A percentile compares a stretch with the other conserved stretches of the same genome.
These are phyloP conservation scores for Neoitamus cyanurus DNA, from an alignment of 2,888 invertebrate species.

Conservation along the genomic window DNA sequence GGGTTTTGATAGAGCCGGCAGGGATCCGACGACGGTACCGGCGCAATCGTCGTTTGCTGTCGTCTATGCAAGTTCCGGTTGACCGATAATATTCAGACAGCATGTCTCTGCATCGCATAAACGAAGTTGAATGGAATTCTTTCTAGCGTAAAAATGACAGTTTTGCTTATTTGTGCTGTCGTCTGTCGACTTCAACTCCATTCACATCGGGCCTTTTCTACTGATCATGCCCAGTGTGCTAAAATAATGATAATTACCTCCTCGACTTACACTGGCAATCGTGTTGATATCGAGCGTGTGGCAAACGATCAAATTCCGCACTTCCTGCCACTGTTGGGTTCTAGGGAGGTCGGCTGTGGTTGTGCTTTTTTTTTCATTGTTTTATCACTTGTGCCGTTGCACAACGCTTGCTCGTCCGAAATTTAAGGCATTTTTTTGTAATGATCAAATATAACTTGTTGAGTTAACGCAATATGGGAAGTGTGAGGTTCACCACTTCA, in stretches of 20 bases:
- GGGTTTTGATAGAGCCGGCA: not conserved
- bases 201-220: not conserved
- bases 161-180: slow-evolving; percentile 21
- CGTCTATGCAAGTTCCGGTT: slow-evolving; percentile 44
- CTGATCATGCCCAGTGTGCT: slow-evolving; percentile 32
- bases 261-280: slow-evolving; percentile 2
- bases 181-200: not conserved
- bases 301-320: slow-evolving; percentile 39
- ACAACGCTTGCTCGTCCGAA: slow-evolving; percentile 27
- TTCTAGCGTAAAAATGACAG: slow-evolving; percentile 37
- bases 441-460: slow-evolving; percentile 11
- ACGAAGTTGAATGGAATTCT: slow-evolving; percentile 23
- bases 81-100: slow-evolving; percentile 45
- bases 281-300: slow-evolving; percentile 33
- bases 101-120: slow-evolving; percentile 28
- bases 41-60: not conserved
- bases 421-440: not conserved
- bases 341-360: not conserved
- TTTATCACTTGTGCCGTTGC: slow-evolving; percentile 4
- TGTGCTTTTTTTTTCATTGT: not conserved
- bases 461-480: slow-evolving; percentile 3
- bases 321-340: slow-evolving; percentile 28
- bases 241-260: slow-evolving; percentile 28
- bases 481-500: not conserved
- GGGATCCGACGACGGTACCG: not conserved